Conservation (phyloP, 2,113 vertebrate species). For the Oreochromis niloticus region DNA sequence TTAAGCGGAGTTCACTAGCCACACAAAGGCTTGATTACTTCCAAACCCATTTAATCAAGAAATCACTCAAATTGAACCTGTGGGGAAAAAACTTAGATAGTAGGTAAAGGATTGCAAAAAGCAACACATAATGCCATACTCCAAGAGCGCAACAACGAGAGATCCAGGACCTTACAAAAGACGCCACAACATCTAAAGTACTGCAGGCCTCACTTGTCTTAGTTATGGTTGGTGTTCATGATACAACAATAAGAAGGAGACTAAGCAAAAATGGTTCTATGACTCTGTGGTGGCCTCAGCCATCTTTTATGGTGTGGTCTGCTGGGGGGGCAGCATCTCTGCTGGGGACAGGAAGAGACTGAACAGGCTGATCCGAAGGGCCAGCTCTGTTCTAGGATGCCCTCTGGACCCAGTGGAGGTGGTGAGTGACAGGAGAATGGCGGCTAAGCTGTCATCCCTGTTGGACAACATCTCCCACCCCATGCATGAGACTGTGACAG, state of each 20-base stretch:
- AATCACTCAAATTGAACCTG: background rate
- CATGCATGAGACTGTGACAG: too few relatives aligned
- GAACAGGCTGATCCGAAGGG: too few relatives aligned
- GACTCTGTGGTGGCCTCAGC: too few relatives aligned
- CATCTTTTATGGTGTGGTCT: too few relatives aligned
- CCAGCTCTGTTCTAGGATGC: too few relatives aligned
- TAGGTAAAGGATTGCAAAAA: background rate
- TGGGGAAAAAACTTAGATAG: background rate
- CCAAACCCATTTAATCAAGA: background rate
- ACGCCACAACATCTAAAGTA: background rate
- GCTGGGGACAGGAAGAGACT: too few relatives aligned
- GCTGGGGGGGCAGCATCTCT: too few relatives aligned
- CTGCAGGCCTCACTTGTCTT: background rate
- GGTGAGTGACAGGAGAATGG: too few relatives aligned
- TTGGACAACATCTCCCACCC: too few relatives aligned
- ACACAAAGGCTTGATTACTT: background rate
- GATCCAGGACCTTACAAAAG: background rate
- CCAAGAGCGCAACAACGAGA: background rate
- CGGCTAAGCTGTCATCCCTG: too few relatives aligned
- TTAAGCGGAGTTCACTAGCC: background rate
- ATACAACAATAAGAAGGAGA: background rate
- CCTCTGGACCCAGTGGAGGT: too few relatives aligned
- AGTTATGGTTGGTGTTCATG: background rate
- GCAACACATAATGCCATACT: background rate
- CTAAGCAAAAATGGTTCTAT: background rate